Percentiles rank a stretch among this genome's conserved stretches.
Evolutionary conservation across 1,140 invertebrate species (phyloP).

Genomic region (Whitmania pigra): DNA sequence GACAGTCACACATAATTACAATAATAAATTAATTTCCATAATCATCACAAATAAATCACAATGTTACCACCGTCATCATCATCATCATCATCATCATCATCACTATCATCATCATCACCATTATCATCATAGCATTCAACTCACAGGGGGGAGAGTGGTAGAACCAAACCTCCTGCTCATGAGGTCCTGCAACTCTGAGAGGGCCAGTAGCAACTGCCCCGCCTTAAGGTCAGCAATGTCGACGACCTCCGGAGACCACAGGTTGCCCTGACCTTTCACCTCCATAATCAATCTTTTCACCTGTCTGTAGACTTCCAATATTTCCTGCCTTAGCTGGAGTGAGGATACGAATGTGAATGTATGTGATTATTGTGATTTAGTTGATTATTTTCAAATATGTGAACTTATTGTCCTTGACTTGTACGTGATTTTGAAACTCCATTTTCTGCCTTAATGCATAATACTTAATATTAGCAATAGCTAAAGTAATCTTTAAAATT

Average conservation of each 20-base stretch:
- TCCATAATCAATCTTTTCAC: slow-evolving; percentile 1
- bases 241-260: slow-evolving; percentile 17
- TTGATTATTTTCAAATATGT: too few relatives aligned
- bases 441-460: too few relatives aligned
- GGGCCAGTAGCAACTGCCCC: slow-evolving; percentile 2
- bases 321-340: slow-evolving; percentile 11
- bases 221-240: slow-evolving; percentile 12
- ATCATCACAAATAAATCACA: too few relatives aligned
- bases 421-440: too few relatives aligned
- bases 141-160: neutral
- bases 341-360: too few relatives aligned
- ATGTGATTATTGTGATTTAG: too few relatives aligned
- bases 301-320: slow-evolving; percentile 14
- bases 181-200: slow-evolving; percentile 4
- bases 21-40: too few relatives aligned
- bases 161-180: neutral
- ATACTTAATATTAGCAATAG: too few relatives aligned
- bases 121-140: neutral
- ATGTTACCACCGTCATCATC: too few relatives aligned
- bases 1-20: too few relatives aligned
- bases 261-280: slow-evolving; percentile 13
- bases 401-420: too few relatives aligned
- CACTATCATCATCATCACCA: slow-evolving; percentile 6
- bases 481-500: too few relatives aligned
- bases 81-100: slow-evolving; percentile 13